phyloP scores from a whole-genome alignment of 2,888 invertebrate genomes.

The Dichetophora obliterata region DNA sequence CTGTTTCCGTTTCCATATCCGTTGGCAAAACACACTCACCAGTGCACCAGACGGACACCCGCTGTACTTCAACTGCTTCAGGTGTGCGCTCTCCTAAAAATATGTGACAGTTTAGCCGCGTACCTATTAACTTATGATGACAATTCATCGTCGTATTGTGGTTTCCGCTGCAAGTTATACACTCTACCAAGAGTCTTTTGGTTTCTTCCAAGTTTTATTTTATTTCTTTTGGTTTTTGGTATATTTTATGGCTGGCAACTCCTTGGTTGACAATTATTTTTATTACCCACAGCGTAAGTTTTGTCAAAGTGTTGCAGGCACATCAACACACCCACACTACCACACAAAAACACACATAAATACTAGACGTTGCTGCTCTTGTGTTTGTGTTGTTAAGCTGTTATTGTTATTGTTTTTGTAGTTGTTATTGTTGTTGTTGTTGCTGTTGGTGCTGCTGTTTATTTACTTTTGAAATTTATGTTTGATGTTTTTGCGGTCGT shows the following conservation, averaged over 20 bases:
- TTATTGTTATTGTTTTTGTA: constrained; percentile 29
- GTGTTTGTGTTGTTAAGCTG: constrained; percentile 27
- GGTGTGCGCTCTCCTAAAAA: background rate
- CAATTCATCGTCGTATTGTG: constrained; percentile 43
- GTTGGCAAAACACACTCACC: background rate
- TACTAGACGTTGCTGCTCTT: background rate
- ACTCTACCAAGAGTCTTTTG: background rate
- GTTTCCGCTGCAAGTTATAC: background rate
- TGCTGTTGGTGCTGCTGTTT: constrained; percentile 18
- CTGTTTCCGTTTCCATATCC: constrained; percentile 26
- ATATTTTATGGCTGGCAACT: constrained; percentile 43
- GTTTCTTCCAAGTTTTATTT: constrained; percentile 15
- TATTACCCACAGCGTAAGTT: constrained; percentile 48
- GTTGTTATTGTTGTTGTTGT: background rate
- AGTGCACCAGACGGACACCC: constrained; percentile 9
- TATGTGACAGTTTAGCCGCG: constrained; percentile 34
- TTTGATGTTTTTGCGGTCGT: constrained; percentile 11
- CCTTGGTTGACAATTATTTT: constrained; percentile 57
- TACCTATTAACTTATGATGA: constrained; percentile 50
- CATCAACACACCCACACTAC: background rate
- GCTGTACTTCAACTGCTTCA: background rate
- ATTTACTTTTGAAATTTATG: constrained; percentile 35
- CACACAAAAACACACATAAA: background rate
- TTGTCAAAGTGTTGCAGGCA: constrained; percentile 29
- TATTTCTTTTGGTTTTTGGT: constrained; percentile 16